Evolutionary conservation across 2,888 invertebrate genomes (phyloP).

Genomic region (Branchipolynoe longqiensis): DNA sequence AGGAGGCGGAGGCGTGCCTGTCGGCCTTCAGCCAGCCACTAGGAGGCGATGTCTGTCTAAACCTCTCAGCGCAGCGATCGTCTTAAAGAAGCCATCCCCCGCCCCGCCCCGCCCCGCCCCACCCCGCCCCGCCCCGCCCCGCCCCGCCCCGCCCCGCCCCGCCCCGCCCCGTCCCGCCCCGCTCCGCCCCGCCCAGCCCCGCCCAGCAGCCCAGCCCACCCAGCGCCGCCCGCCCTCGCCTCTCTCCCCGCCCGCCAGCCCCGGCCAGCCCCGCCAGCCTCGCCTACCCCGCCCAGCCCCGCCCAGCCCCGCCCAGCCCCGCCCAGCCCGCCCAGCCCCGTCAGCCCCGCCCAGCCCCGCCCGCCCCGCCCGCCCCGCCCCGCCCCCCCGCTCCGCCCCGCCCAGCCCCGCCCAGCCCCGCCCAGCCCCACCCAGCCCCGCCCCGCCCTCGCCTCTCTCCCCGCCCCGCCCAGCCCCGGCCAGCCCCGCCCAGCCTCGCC

Average conservation of each 20-base stretch:
- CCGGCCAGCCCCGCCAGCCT: no score
- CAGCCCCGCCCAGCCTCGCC: not conserved
- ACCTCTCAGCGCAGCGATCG: not conserved
- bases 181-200: constrained; percentile 15
- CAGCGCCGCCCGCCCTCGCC: not conserved
- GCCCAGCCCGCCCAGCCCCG: not conserved
- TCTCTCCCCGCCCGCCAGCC: not conserved
- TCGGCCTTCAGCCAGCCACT: not conserved
- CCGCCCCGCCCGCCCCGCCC: not conserved
- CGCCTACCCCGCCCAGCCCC: not conserved
- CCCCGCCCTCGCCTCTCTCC: constrained; percentile 1
- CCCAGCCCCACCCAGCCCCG: no score
- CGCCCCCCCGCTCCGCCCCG: not conserved
- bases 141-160: no score
- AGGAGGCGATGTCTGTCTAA: no score
- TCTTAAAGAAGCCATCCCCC: constrained; percentile 25
- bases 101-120: not conserved
- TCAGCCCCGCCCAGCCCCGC: constrained; percentile 17
- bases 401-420: not conserved
- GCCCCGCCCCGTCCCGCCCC: constrained; percentile 9
- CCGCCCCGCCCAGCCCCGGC: constrained; percentile 13
- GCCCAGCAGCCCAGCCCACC: constrained; percentile 11
- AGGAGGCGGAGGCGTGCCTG: not conserved
- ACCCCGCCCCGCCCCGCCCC: not conserved
- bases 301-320: no score